Percentiles rank a stretch among this genome's conserved stretches.
Evolutionary conservation across 1,140 invertebrate species (phyloP).

Genomic region (Brachionus sp.): DNA sequence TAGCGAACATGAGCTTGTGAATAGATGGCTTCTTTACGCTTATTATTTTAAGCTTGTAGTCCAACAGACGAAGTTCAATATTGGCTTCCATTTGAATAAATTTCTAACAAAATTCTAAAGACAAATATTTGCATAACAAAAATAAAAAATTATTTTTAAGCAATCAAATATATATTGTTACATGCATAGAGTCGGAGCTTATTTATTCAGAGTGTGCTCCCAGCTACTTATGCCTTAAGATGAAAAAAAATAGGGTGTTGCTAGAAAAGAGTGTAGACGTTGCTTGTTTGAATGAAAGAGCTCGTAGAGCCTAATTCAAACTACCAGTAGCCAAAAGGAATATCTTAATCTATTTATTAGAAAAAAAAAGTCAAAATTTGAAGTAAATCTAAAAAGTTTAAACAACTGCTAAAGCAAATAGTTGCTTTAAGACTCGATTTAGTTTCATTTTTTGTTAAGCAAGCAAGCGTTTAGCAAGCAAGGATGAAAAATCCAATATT

Average conservation of each 20-base stretch:
- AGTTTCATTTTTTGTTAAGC: neutral
- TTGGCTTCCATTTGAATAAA: slow-evolving; percentile 1
- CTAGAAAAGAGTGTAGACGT: neutral
- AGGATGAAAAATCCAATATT: neutral
- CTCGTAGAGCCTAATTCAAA: neutral
- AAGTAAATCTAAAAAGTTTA: neutral
- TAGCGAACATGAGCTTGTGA: slow-evolving; percentile 14
- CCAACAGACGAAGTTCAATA: slow-evolving; percentile 22
- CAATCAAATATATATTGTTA: neutral
- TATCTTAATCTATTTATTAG: neutral
- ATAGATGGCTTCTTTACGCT: slow-evolving; percentile 12
- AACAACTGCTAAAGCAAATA: neutral
- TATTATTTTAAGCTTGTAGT: slow-evolving; percentile 36
- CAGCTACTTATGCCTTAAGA: neutral
- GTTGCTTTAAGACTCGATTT: neutral
- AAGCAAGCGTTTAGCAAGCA: neutral
- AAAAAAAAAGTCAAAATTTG: neutral
- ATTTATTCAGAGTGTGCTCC: neutral
- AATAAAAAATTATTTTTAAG: neutral
- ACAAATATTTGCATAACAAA: neutral
- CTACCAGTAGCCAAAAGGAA: neutral
- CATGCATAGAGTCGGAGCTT: neutral
- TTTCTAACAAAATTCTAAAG: neutral
- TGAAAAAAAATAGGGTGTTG: neutral
- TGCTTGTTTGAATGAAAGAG: neutral